Evolutionary conservation across 2,113 vertebrate genomes (phyloP), one percentile per base, ranked within the genome.

Genomic region (Pituophis catenifer): DNA sequence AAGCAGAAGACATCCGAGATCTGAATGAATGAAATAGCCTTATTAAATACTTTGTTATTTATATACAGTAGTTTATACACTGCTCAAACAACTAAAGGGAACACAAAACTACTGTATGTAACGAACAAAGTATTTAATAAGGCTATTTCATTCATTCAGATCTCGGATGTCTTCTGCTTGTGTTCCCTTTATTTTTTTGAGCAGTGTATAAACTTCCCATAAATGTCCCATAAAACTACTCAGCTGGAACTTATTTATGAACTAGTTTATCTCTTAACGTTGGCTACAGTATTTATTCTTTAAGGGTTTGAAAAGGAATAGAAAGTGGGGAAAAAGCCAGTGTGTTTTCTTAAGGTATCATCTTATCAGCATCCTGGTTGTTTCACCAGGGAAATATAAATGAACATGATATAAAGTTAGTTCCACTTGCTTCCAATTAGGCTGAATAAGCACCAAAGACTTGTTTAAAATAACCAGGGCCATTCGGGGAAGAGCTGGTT

Each of bases 371-470:
- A 70, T 57, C 38, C 26, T 33, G n/a, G 7, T 19, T 33, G 33
- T 12, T 85, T 54, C 55, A 86, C 19, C 7, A 86, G 24, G 1
- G 62, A n/a, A 59, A 93, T 13, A 59, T 4, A 26, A 86, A 93
- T 26, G 5, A 54, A 93, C 1, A 0, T 52, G 88, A 52, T 62
- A 8, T 23, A 93, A 70, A 86, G 38, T 44, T 17, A 21, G 53
- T 7, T 29, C 24, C 24, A 21, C 55, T 29, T 92, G 26, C 29
- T 88, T 88, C 21, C 13, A 92, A 33, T 88, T 70, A 50, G 65
- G 91, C 52, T 81, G 86, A 90, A 0, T 0, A 0, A 3, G 44
- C 7, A 91, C 75, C 50, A 50, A 24, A 50, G 33, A 90, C n/a
- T 81, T 81, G 15, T 81, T 81, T 81, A 81, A 75, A 75, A 8